A percentile compares a stretch with the other conserved stretches of the same genome.
phyloP scores from a whole-genome alignment of 2,888 invertebrate species.

The Cheilosia scutellata region DNA sequence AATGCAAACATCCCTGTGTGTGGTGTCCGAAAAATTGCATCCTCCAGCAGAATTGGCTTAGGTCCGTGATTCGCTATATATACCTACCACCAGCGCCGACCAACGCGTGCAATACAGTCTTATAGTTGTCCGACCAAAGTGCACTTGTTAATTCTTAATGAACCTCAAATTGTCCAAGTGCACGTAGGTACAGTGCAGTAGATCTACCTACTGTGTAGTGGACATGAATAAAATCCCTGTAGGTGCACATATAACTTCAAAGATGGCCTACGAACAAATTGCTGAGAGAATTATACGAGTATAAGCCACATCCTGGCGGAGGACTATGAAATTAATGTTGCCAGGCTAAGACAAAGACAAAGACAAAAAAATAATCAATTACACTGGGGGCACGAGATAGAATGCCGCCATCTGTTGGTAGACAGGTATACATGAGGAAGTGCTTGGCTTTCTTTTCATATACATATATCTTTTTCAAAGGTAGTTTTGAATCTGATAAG shows the following conservation, averaged over 20 bases:
- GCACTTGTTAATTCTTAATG: conserved; percentile 73
- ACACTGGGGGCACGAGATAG: conserved; percentile 6
- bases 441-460: background rate
- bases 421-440: conserved; percentile 3
- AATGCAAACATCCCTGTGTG: conserved; percentile 68
- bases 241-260: conserved; percentile 38
- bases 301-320: conserved; percentile 40
- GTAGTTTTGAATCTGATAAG: background rate
- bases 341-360: background rate
- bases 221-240: conserved; percentile 24
- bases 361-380: conserved; percentile 11
- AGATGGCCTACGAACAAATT: conserved; percentile 61
- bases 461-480: background rate
- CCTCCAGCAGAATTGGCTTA: conserved; percentile 59
- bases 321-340: conserved; percentile 9
- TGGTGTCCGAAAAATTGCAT: conserved; percentile 69
- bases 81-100: background rate
- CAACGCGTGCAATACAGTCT: conserved; percentile 27
- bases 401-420: conserved; percentile 14
- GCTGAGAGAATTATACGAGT: conserved; percentile 40
- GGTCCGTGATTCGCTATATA: conserved; percentile 75
- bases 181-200: conserved; percentile 28
- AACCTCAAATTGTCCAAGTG: conserved; percentile 66
- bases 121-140: conserved; percentile 65
- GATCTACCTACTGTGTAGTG: conserved; percentile 6